Evolutionary conservation across 2,113 vertebrate species (phyloP).

Genomic region (Axis porcinus): DNA sequence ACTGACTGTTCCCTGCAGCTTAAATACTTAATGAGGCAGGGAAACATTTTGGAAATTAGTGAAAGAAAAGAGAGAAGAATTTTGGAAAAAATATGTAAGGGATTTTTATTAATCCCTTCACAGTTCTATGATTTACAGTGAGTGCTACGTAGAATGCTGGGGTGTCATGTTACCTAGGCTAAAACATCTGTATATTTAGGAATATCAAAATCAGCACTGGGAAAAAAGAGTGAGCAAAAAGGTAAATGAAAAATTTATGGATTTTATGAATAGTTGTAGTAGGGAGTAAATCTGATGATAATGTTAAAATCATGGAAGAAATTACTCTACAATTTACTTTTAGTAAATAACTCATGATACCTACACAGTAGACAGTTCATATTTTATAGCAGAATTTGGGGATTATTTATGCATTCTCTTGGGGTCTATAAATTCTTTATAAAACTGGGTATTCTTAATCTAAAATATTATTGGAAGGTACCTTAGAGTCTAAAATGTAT

Average conservation of each 20-base stretch:
- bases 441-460: background rate
- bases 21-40: background rate
- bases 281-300: background rate
- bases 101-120: background rate
- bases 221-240: background rate
- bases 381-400: background rate
- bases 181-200: background rate
- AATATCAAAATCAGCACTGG: background rate
- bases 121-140: background rate
- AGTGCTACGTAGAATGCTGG: background rate
- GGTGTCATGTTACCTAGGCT: background rate
- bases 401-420: background rate
- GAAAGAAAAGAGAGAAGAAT: background rate
- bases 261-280: background rate
- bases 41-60: background rate
- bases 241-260: background rate
- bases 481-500: conserved; percentile 18
- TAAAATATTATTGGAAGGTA: background rate
- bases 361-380: background rate
- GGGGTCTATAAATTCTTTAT: background rate
- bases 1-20: background rate
- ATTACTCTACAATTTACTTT: background rate
- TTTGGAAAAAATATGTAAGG: background rate
- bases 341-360: background rate
- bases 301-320: background rate